phyloP scores from a whole-genome alignment of 2,888 invertebrate genomes.

The Synergus laeviventris region DNA sequence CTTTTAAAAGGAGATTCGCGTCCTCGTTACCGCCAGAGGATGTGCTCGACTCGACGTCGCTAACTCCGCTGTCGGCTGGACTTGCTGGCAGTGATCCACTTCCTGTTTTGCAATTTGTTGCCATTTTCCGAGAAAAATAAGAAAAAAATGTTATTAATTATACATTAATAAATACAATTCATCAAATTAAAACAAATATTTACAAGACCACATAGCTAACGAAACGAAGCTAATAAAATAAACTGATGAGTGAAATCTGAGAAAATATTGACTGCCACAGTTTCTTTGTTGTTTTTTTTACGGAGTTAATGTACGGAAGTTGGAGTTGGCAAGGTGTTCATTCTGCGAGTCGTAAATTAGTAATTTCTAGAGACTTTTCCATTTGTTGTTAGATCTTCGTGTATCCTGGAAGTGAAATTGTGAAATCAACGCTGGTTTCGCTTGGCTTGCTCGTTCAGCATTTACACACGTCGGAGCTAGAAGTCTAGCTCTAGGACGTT shows the following conservation, averaged over 20 bases:
- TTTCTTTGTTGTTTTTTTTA: constrained; percentile 28
- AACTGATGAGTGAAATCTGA: constrained; percentile 19
- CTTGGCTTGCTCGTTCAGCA: constrained; percentile 28
- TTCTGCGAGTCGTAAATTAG: constrained; percentile 37
- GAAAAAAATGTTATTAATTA: neutral
- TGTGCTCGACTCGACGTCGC: constrained; percentile 96
- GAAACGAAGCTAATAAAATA: neutral
- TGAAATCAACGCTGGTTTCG: constrained; percentile 51
- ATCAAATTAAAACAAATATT: neutral
- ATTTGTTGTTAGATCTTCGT: constrained; percentile 38
- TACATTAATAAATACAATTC: neutral
- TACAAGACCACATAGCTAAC: neutral
- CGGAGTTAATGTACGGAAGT: constrained; percentile 29
- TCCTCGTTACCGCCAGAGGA: constrained; percentile 80
- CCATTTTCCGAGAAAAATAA: neutral
- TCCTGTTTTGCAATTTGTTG: constrained; percentile 68
- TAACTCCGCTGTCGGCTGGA: constrained; percentile 97
- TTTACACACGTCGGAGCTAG: constrained; percentile 20
- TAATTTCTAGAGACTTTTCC: constrained; percentile 36
- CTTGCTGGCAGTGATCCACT: constrained; percentile 95
- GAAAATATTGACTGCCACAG: constrained; percentile 3
- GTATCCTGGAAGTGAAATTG: constrained; percentile 44
- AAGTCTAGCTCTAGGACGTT: constrained; percentile 34
- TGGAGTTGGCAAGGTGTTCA: constrained; percentile 30
- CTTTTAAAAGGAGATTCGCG: constrained; percentile 82